Evolutionary conservation across 1,140 invertebrate genomes (phyloP), one percentile per base, ranked within the genome.

Genomic region (Drepana arcuata): DNA sequence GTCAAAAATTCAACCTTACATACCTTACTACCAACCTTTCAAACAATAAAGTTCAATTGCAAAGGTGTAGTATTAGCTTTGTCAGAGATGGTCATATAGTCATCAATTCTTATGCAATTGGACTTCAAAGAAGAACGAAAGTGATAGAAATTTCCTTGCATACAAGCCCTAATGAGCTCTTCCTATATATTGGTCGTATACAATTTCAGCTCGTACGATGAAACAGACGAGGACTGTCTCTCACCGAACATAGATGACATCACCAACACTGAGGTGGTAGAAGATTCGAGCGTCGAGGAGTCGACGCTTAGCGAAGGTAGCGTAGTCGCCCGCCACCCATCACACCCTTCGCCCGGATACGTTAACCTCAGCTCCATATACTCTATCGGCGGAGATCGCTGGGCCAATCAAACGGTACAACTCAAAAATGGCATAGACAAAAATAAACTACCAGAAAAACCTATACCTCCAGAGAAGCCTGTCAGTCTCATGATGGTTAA

Each of bases 211-310:
- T 88, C 86, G 68, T 87, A 86, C 85, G 86, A 88, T 88, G 86
- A 88, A 72, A 86, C 84, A 18, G 86, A 87, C 39, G 88, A 89
- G 34, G 88, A 89, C 47, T 83, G 87, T 39, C 66, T 89, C 13
- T 88, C 87, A 23, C 87, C 87, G 14, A 87, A 88, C 54, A 48
- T 89, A 44, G 88, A 89, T 59, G 84, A 86, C n/a, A 81, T 87
- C 34, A 78, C 87, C 14, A 79, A 66, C 41, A 79, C 75, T 1
- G 83, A 85, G 30, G 78, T 78, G 11, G 55, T 84, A 14, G 84
- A 84, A 28, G 83, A 84, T 33, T 75, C 80, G 3, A 82, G 75
- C 58, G 67, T 79, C 14, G 73, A 78, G 36, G 78, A 82, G 39
- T 73, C 73, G 2, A 71, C 72, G 5, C 38, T 69, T 4, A 75